Evolutionary conservation across 2,888 invertebrate species (phyloP).

Genomic region (Eristalis arbustorum): DNA sequence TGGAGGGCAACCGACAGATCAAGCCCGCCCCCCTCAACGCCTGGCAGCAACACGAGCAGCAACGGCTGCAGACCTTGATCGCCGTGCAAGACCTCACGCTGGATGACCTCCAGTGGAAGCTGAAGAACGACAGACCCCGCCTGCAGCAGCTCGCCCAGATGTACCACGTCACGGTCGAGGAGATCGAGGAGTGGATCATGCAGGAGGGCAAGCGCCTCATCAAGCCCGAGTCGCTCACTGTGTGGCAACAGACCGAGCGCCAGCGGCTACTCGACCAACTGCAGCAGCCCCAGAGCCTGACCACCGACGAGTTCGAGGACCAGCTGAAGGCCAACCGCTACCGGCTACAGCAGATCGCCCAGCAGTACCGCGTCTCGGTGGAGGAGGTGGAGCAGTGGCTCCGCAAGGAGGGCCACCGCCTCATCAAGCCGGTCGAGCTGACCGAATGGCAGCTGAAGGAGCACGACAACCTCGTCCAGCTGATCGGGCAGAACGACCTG

Average conservation of each 20-base stretch:
- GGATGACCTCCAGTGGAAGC: conserved; percentile 77
- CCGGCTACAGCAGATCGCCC: conserved; percentile 74
- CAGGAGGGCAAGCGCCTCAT: conserved; percentile 75
- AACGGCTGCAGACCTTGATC: conserved; percentile 75
- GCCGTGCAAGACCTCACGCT: conserved; percentile 75
- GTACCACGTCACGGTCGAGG: conserved; percentile 77
- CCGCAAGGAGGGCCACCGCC: conserved; percentile 75
- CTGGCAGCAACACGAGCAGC: conserved; percentile 76
- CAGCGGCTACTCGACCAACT: conserved; percentile 75
- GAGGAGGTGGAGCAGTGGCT: conserved; percentile 78
- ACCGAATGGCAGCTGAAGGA: conserved; percentile 75
- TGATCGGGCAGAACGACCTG: conserved; percentile 74
- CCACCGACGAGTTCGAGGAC: conserved; percentile 74
- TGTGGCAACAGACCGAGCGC: conserved; percentile 77
- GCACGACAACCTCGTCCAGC: conserved; percentile 72
- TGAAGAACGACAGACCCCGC: conserved; percentile 75
- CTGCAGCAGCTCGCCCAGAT: conserved; percentile 76
- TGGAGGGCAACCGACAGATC: conserved; percentile 75
- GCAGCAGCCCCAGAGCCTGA: conserved; percentile 74
- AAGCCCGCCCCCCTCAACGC: conserved; percentile 75
- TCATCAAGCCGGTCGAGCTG: conserved; percentile 74
- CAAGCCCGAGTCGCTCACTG: conserved; percentile 74
- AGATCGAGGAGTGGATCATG: conserved; percentile 78
- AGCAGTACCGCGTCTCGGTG: conserved; percentile 76
- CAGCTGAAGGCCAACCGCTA: conserved; percentile 75